Conservation (phyloP, 1,140 invertebrate species). For the Olivierus martensii region DNA sequence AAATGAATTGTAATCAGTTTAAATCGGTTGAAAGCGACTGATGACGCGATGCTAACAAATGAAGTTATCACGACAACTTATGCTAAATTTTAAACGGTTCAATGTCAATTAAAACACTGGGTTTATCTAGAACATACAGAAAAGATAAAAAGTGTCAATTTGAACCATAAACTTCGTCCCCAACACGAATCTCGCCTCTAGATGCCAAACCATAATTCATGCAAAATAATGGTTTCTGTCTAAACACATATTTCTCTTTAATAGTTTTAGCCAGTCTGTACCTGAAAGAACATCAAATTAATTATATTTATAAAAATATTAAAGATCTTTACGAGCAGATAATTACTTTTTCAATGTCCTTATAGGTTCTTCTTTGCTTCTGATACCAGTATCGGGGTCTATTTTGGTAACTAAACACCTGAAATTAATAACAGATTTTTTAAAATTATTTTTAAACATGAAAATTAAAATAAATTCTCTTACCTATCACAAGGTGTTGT, state of each 20-base stretch:
- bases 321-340: not conserved
- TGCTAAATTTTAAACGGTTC: too few species aligned
- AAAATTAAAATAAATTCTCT: not conserved
- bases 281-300: not conserved
- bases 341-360: slow-evolving; percentile 1
- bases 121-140: too few species aligned
- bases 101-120: too few species aligned
- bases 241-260: not conserved
- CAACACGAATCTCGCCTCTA: too few species aligned
- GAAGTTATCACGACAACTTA: too few species aligned
- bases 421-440: slow-evolving; percentile 2
- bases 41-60: too few species aligned
- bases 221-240: too few species aligned
- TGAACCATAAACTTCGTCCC: too few species aligned
- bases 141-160: too few species aligned
- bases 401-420: slow-evolving; percentile 1
- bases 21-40: too few species aligned
- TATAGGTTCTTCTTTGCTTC: not conserved
- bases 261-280: slow-evolving; percentile 2
- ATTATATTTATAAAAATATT: not conserved
- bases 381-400: slow-evolving; percentile 1
- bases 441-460: not conserved
- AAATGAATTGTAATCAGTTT: too few species aligned
- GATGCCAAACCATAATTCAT: too few species aligned
- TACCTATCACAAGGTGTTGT: not conserved